Conservation (phyloP, 2,888 invertebrate species). For the Neoitamus cyanurus region DNA sequence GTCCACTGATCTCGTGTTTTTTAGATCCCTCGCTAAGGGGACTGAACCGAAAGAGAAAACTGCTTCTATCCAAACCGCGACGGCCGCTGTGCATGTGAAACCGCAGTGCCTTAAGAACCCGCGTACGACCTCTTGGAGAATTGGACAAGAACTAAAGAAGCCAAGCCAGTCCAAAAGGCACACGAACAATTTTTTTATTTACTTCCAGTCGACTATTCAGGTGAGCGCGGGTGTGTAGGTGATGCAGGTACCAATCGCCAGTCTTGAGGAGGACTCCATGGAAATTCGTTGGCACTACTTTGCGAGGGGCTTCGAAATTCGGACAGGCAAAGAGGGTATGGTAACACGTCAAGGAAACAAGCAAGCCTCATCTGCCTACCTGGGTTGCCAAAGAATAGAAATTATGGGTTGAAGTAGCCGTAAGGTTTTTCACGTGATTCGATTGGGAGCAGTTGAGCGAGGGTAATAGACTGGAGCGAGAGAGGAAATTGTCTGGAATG, state of each 20-base stretch:
- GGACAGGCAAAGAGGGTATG: background rate
- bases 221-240: constrained; percentile 2
- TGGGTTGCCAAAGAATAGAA: background rate
- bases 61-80: constrained; percentile 49
- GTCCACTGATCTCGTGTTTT: constrained; percentile 12
- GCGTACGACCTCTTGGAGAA: constrained; percentile 64
- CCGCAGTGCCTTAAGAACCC: constrained; percentile 48
- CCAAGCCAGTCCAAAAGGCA: constrained; percentile 64
- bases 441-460: background rate
- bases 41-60: constrained; percentile 42
- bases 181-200: constrained; percentile 55
- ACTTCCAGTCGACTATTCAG: constrained; percentile 58
- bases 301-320: constrained; percentile 21
- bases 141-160: constrained; percentile 66
- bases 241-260: constrained; percentile 6
- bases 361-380: background rate
- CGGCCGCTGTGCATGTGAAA: constrained; percentile 46
- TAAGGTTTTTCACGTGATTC: background rate
- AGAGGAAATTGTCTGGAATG: background rate
- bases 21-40: background rate
- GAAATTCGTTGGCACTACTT: background rate
- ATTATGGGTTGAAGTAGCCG: background rate
- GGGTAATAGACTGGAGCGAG: background rate
- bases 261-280: background rate
- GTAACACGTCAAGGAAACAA: background rate